Evolutionary conservation across 2,113 vertebrate species (phyloP), one percentile per base, ranked within the genome.

Genomic region (Upupa epops): DNA sequence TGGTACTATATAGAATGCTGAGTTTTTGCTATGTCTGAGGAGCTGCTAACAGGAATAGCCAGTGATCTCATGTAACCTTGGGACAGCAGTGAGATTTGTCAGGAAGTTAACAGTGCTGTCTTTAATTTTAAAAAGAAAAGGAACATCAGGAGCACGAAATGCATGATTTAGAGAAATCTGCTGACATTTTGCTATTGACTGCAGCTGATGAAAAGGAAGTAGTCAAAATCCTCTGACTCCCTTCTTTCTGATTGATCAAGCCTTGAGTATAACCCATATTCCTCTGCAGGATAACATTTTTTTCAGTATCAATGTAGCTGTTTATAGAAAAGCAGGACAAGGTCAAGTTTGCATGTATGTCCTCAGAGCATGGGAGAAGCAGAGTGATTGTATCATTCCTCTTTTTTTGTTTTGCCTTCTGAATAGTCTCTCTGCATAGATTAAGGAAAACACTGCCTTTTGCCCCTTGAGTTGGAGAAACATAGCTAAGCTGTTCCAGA

Each of bases 61-160:
- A 80, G 65, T 95, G 88, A 94, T 88, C 80, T 94, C 93, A 94
- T 88, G 90, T 96, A 96, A 96, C 93, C 86, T 93, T 80, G 84
- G 94, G 94, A 94, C 81, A 95, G 52, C 37, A 85, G 70, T 1
- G 20, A 85, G 93, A 78, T 92, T 95, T 95, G 92, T 93, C 94
- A 95, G 81, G 90, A 89, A 85, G 90, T 90, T 93, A 36, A 3
- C 71, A 54, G 71, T 68, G 80, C 81, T 87, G 78, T 59, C n/a
- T 90, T 88, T 83, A 93, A 91, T 81, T 94, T 90, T n/a, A n/a
- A n/a, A n/a, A 20, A 88, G 82, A 42, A 93, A 94, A 90, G 49
- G 73, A 92, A 80, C 84, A 95, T 85, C 77, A 83, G 52, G 48
- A 93, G 45, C 68, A 74, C 87, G 65, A 90, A 91, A 83, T 83